Evolutionary conservation across 2,113 vertebrate genomes (phyloP).

Genomic region (Choloepus hoffmanni): DNA sequence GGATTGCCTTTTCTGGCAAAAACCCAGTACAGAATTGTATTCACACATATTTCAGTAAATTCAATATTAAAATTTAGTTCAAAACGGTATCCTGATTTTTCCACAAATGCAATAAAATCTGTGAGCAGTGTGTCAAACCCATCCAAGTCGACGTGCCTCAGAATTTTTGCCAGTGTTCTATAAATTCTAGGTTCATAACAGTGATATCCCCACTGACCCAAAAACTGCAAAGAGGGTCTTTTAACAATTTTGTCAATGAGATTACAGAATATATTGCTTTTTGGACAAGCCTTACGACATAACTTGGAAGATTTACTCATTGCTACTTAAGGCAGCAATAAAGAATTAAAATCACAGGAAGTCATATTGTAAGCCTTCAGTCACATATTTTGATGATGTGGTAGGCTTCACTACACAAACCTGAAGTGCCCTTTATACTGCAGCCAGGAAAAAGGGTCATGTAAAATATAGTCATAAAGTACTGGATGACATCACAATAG

Average conservation of each 20-base stretch:
- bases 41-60: slow-evolving; percentile 84
- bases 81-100: slow-evolving; percentile 72
- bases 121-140: slow-evolving; percentile 80
- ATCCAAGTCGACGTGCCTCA: slow-evolving; percentile 74
- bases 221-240: slow-evolving; percentile 75
- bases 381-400: slow-evolving; percentile 67
- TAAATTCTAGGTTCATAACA: slow-evolving; percentile 82
- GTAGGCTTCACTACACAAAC: slow-evolving; percentile 16
- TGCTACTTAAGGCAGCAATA: slow-evolving; percentile 59
- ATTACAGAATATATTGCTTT: slow-evolving; percentile 79
- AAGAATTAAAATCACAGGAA: slow-evolving; percentile 27
- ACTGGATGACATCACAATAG: slow-evolving; percentile 78
- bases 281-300: slow-evolving; percentile 69
- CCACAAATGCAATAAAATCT: slow-evolving; percentile 81
- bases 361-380: slow-evolving; percentile 49
- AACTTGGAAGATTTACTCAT: slow-evolving; percentile 79
- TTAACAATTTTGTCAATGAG: slow-evolving; percentile 80
- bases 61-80: slow-evolving; percentile 76
- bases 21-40: slow-evolving; percentile 84
- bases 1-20: slow-evolving; percentile 80
- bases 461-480: not conserved
- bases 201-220: slow-evolving; percentile 78
- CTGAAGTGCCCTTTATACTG: slow-evolving; percentile 44
- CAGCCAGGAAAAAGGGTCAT: slow-evolving; percentile 19
- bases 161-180: slow-evolving; percentile 76